Conservation (phyloP, 2,113 vertebrate species). For the Seriola rivoliana region DNA sequence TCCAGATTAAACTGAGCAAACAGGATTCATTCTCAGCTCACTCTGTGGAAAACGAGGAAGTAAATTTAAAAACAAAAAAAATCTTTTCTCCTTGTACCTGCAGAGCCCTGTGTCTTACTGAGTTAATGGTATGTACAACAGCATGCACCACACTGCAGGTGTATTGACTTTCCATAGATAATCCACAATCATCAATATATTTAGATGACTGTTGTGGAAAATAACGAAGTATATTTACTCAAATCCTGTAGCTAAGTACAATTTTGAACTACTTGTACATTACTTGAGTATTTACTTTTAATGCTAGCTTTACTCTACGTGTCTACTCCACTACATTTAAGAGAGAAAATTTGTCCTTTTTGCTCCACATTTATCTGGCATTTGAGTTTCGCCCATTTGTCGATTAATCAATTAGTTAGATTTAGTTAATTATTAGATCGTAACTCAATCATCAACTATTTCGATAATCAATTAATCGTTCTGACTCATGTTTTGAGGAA, state of each 20-base stretch:
- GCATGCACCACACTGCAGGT: too few species aligned
- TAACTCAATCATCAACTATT: too few species aligned
- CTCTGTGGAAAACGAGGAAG: slow-evolving; percentile 33
- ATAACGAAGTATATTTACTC: background rate
- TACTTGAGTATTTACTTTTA: too few species aligned
- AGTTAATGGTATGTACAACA: background rate
- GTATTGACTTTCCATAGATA: background rate
- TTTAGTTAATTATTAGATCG: too few species aligned
- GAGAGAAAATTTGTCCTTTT: too few species aligned
- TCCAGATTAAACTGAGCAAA: background rate
- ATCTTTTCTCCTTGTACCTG: slow-evolving; percentile 9
- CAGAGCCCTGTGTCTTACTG: slow-evolving; percentile 21
- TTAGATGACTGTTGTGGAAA: background rate
- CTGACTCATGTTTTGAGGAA: too few species aligned
- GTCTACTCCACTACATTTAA: background rate
- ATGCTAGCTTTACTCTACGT: too few species aligned
- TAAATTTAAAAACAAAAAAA: background rate
- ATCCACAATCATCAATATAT: background rate
- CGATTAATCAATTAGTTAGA: too few species aligned
- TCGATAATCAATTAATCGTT: too few species aligned
- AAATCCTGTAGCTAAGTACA: background rate
- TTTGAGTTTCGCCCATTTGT: too few species aligned
- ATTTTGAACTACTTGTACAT: background rate
- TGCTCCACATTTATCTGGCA: too few species aligned
- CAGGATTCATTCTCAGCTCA: slow-evolving; percentile 11